Conservation (phyloP, 1,140 invertebrate species). For the Trypoxylus dichotomus region DNA sequence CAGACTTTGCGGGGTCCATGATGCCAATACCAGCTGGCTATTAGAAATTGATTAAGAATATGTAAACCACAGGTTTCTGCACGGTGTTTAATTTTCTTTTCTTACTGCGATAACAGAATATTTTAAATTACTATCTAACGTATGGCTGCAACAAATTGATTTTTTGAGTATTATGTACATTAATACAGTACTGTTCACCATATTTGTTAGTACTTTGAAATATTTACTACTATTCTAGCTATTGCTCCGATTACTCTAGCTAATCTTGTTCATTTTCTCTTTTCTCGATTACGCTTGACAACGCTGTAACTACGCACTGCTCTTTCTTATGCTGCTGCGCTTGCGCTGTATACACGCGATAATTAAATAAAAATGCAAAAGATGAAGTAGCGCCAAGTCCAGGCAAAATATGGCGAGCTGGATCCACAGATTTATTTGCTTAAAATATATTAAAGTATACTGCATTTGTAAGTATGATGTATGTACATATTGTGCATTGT, state of each 20-base stretch:
- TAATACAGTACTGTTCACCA: not conserved
- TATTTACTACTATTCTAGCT: not conserved
- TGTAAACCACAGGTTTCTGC: conserved; percentile 46
- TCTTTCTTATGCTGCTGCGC: conserved; percentile 40
- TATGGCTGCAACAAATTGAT: not conserved
- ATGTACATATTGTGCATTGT: conserved; percentile 28
- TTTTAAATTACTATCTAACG: not conserved
- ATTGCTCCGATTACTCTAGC: conserved; percentile 2
- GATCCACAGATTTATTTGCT: conserved; percentile 52
- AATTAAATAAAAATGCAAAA: conserved; percentile 33
- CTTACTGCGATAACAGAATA: not conserved
- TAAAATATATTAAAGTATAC: conserved; percentile 35
- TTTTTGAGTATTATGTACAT: not conserved
- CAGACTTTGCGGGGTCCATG: conserved; percentile 54
- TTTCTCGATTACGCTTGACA: conserved; percentile 45
- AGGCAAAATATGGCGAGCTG: conserved; percentile 52
- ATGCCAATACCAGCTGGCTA: conserved; percentile 49
- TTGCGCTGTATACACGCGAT: conserved; percentile 42
- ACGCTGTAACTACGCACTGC: conserved; percentile 38
- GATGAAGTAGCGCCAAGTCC: conserved; percentile 47
- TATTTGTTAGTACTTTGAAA: not conserved
- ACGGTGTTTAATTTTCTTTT: conserved; percentile 40
- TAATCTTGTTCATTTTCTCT: conserved; percentile 41
- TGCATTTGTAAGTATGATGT: conserved; percentile 16
- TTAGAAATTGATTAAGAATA: conserved; percentile 38